A percentile compares a stretch with the other conserved stretches of the same genome.
phyloP scores from a whole-genome alignment of 1,140 invertebrate genomes.

The Rhynchophorus ferrugineus region DNA sequence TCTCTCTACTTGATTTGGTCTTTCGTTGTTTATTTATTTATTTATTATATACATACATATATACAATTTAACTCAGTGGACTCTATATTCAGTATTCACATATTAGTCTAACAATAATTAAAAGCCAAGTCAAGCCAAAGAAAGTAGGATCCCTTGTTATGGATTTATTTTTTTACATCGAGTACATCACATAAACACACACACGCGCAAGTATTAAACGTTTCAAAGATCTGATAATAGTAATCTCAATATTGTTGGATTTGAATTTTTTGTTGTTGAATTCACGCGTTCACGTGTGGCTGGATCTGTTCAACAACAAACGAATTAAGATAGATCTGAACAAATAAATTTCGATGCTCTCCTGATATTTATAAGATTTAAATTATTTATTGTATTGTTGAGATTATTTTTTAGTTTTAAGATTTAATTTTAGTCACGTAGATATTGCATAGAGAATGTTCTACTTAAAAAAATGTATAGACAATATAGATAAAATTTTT shows the following conservation, averaged over 20 bases:
- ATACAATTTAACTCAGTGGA: no score
- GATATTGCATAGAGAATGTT: slow-evolving; percentile 5
- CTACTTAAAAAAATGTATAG: not conserved
- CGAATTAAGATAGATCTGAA: no score
- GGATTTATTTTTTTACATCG: no score
- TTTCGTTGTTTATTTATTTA: slow-evolving; percentile 19
- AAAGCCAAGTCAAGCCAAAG: no score
- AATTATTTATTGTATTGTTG: slow-evolving; percentile 25
- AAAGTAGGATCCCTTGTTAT: slow-evolving; percentile 10
- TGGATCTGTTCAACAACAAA: slow-evolving; percentile 21
- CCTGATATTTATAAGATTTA: slow-evolving; percentile 22
- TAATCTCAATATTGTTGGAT: slow-evolving; percentile 14
- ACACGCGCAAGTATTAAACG: no score
- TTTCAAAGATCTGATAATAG: no score
- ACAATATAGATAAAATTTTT: not conserved
- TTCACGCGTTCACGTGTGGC: slow-evolving; percentile 24
- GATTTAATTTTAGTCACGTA: slow-evolving; percentile 1
- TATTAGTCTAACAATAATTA: no score
- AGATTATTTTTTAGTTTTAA: slow-evolving; percentile 19
- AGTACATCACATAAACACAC: no score
- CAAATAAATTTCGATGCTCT: slow-evolving; percentile 21
- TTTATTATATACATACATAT: slow-evolving; percentile 15
- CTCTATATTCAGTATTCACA: no score
- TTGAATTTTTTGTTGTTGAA: slow-evolving; percentile 15
- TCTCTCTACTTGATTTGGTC: slow-evolving; percentile 24